Percentiles rank a stretch among this genome's conserved stretches.
Evolutionary conservation across 2,113 vertebrate species (phyloP).

Genomic region (Tonatia bakeri): DNA sequence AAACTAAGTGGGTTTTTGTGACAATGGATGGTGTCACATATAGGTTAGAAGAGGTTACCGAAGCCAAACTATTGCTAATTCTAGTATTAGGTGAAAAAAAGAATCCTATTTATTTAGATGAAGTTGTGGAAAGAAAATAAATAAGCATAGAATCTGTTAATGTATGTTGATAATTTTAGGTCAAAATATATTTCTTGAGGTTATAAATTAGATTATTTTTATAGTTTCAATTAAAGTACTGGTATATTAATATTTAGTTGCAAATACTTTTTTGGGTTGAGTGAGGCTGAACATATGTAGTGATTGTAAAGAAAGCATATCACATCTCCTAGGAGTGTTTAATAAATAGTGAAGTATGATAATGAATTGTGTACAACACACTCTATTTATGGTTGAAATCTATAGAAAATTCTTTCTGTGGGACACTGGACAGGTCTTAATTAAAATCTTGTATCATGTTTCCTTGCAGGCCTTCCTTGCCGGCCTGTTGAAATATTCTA

Average conservation of each 20-base stretch:
- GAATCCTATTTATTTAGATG: not conserved
- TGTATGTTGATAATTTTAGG: not conserved
- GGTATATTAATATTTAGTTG: not conserved
- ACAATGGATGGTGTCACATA: not conserved
- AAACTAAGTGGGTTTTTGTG: not conserved
- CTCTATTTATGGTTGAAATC: not conserved
- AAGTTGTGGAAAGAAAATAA: not conserved
- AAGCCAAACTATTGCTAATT: not conserved
- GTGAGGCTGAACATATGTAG: not conserved
- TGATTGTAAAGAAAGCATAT: not conserved
- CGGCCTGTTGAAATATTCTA: not conserved
- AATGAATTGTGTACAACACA: not conserved
- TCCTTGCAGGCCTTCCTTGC: not conserved
- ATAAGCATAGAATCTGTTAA: not conserved
- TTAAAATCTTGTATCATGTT: not conserved
- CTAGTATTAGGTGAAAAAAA: not conserved
- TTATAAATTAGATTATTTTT: not conserved
- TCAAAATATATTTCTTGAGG: conserved; percentile 12
- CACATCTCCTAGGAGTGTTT: not conserved
- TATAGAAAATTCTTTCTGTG: not conserved
- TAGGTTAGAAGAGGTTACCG: not conserved
- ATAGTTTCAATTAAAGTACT: not conserved
- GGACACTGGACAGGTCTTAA: not conserved
- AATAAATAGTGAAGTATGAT: not conserved
- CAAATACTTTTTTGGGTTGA: not conserved